Percentiles rank a stretch among this genome's conserved stretches.
These are phyloP conservation scores for Brachystomella parvula DNA, from an alignment of 1,140 invertebrate genomes.

Conservation along the genomic window DNA sequence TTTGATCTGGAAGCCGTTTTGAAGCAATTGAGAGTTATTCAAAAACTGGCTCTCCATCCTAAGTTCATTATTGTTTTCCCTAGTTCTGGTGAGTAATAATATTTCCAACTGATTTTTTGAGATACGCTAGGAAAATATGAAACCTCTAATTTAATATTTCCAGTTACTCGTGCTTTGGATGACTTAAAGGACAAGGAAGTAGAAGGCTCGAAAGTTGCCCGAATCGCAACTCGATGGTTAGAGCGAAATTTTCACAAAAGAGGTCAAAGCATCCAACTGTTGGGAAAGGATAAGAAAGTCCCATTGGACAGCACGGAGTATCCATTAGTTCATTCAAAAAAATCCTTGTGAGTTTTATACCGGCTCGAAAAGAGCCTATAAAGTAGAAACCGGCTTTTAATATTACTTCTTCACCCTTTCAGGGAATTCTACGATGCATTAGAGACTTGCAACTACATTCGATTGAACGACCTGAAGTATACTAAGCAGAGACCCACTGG, in stretches of 20 bases:
- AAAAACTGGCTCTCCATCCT: constrained; percentile 21
- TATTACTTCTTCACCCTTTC: constrained; percentile 9
- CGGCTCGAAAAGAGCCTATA: neutral
- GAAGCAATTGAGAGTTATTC: constrained; percentile 18
- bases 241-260: constrained; percentile 13
- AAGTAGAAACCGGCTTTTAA: neutral
- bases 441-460: constrained; percentile 31
- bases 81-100: constrained; percentile 15
- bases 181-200: constrained; percentile 26
- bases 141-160: constrained; percentile 12
- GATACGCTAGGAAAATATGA: neutral
- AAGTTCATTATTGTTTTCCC: constrained; percentile 31
- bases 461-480: neutral
- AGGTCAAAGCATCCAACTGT: constrained; percentile 18
- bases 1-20: constrained; percentile 29
- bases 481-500: constrained; percentile 3
- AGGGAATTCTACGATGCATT: constrained; percentile 31
- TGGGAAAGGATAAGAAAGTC: constrained; percentile 17
- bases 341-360: neutral
- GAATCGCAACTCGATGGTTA: constrained; percentile 23
- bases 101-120: neutral
- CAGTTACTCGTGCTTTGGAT: constrained; percentile 25
- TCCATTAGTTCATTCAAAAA: constrained; percentile 9
- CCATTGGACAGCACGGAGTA: constrained; percentile 10
- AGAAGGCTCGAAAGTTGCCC: constrained; percentile 19